Evolutionary conservation across 1,140 invertebrate species (phyloP), one percentile per base, ranked within the genome.

Genomic region (Phymastichus coffea): DNA sequence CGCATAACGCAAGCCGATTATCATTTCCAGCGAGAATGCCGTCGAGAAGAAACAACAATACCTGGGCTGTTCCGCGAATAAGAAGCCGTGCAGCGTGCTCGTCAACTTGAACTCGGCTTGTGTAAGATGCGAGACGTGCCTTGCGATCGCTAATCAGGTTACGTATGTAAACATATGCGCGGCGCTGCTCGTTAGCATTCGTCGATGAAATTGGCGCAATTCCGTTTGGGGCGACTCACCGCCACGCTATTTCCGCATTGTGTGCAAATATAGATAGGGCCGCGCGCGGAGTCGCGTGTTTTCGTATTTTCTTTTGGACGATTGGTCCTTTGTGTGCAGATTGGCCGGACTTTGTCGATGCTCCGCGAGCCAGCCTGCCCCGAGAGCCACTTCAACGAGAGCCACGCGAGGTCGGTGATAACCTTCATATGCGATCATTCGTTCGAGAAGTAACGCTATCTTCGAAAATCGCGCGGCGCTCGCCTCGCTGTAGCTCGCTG

Each of bases 391-490:
- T 40, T 74, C 9, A 67, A 70, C 14, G 66, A 72, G 2, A 62
- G 53, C 0, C 67, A 76, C 46, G 40, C 38, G 2, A 26, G 61
- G 19, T 38, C 56, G 25, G 25, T 73, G 10, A 43, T 77, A 12
- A 61, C 59, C 38, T 61, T 49, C 12, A 70, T 73, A 19, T 78
- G 76, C 25, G 56, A 74, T 25, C 25, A 74, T 20, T 68, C 68
- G 22, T 76, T 78, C 37, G 48, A 51, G 64, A 64, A 70, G 75
- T 77, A 76, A 63, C n/a, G n/a, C n/a, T n/a, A n/a, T n/a, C n/a
- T n/a, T n/a, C n/a, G n/a, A n/a, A n/a, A n/a, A n/a, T n/a, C n/a
- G n/a, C n/a, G n/a, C n/a, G n/a, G n/a, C n/a, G n/a, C n/a, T n/a
- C n/a, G n/a, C n/a, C n/a, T n/a, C n/a, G n/a, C n/a, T n/a, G n/a